Conservation (phyloP, 1,140 invertebrate species). For the Leptonema lineaticorne region DNA sequence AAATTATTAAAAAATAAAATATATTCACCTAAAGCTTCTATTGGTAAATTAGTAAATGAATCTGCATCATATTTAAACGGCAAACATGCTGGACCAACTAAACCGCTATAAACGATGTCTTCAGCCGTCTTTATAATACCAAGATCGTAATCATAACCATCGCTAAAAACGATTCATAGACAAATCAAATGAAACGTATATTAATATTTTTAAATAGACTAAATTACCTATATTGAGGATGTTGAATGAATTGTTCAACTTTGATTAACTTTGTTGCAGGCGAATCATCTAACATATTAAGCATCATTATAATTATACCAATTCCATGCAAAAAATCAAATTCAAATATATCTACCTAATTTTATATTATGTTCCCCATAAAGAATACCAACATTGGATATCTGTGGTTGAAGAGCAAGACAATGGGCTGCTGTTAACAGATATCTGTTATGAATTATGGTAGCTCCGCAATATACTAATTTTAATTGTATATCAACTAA, state of each 20-base stretch:
- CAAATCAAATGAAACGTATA: not conserved
- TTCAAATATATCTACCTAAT: slow-evolving; percentile 29
- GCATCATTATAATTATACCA: not conserved
- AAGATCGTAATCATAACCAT: slow-evolving; percentile 61
- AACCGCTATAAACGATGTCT: slow-evolving; percentile 55
- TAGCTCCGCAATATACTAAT: slow-evolving; percentile 63
- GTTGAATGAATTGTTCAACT: slow-evolving; percentile 43
- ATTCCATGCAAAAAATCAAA: not conserved
- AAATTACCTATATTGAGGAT: slow-evolving; percentile 48
- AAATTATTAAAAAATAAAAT: not conserved
- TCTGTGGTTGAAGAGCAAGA: slow-evolving; percentile 39
- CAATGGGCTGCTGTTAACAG: slow-evolving; percentile 74
- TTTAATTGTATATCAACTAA: slow-evolving; percentile 50
- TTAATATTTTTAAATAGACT: not conserved
- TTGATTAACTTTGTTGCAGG: slow-evolving; percentile 44
- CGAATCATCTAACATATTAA: slow-evolving; percentile 47
- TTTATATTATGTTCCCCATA: slow-evolving; percentile 59
- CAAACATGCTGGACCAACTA: slow-evolving; percentile 66
- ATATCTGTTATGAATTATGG: slow-evolving; percentile 62
- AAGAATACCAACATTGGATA: slow-evolving; percentile 49
- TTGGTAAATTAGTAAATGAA: slow-evolving; percentile 52
- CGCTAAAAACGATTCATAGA: slow-evolving; percentile 20
- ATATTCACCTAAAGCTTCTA: slow-evolving; percentile 57
- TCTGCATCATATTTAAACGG: slow-evolving; percentile 58
- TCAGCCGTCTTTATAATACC: slow-evolving; percentile 57